Base-by-base conservation (phyloP, 2,888 invertebrate genomes). In the Microctonus brassicae region DNA sequence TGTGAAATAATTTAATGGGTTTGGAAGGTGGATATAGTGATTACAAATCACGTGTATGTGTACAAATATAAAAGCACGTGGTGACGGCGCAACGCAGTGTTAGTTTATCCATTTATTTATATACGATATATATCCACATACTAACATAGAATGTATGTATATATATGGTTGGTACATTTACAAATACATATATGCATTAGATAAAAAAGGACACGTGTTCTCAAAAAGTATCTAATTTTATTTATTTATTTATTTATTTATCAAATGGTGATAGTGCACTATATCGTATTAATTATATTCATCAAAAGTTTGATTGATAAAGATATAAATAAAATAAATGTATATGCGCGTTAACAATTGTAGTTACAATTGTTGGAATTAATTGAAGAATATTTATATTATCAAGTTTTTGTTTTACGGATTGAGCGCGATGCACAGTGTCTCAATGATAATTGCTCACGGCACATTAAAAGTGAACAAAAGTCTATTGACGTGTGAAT, bases 351-450 rank as follows among this genome's bases (percentile, higher is more conserved):
- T n/a, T n/a, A n/a, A n/a, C n/a, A n/a, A n/a, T n/a, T n/a, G n/a
- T 20, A 53, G 20, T 17, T 20, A 17, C 13, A 24, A 26, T 24
- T 39, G 4, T 36, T 13, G n/a, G 5, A 39, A 24, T 42, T 62
- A n/a, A 62, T 20, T 6, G 24, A 13, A n/a, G 20, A 47, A 29
- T 17, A 53, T 53, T 65, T 36, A 17, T 55, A 1, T n/a, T 36
- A 6, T 13, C n/a, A 33, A 33, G 24, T 10, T 13, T 13, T 33
- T 65, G 20, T 22, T 34, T 7, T 13, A 13, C 22, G 22, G 76
- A 70, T 73, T 61, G 61, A 73, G 79, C 81, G 82, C 82, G 79
- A 86, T 86, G 86, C 85, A 82, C 80, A 86, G 82, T 78, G 80
- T 75, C 83, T 85, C 83, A 74, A 80, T 81, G 62, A 73, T 29